Evolutionary conservation across 2,888 invertebrate species (phyloP).

Genomic region (Dasypogon diadema): DNA sequence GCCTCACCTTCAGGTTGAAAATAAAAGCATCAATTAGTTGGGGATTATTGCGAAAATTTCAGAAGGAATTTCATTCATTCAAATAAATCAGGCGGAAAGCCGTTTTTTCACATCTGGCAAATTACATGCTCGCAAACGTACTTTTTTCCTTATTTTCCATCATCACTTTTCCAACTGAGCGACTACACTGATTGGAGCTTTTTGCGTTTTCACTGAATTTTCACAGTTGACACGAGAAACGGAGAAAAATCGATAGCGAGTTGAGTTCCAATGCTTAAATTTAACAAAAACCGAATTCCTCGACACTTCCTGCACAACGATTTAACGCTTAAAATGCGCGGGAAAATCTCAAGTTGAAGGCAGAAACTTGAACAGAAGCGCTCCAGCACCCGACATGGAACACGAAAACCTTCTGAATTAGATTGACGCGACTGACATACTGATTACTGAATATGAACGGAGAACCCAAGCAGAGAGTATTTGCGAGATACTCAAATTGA

Average conservation of each 20-base stretch:
- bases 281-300: background rate
- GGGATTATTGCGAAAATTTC: too few relatives aligned
- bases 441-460: background rate
- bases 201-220: background rate
- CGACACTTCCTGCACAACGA: background rate
- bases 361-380: background rate
- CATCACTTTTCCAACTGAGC: background rate
- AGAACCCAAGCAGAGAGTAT: too few relatives aligned
- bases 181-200: background rate
- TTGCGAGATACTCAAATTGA: too few relatives aligned
- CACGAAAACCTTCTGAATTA: background rate
- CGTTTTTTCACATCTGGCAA: too few relatives aligned
- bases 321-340: background rate
- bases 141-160: background rate
- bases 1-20: conserved; percentile 52
- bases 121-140: background rate
- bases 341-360: background rate
- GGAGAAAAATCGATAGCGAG: background rate
- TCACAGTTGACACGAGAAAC: background rate
- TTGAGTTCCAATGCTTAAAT: background rate
- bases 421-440: background rate
- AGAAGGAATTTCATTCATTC: too few relatives aligned
- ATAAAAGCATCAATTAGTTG: conserved; percentile 7
- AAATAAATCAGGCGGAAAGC: too few relatives aligned
- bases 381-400: background rate